Percentiles rank a stretch among this genome's conserved stretches.
phyloP scores from a whole-genome alignment of 2,888 invertebrate species.

The Synergus laeviventris region DNA sequence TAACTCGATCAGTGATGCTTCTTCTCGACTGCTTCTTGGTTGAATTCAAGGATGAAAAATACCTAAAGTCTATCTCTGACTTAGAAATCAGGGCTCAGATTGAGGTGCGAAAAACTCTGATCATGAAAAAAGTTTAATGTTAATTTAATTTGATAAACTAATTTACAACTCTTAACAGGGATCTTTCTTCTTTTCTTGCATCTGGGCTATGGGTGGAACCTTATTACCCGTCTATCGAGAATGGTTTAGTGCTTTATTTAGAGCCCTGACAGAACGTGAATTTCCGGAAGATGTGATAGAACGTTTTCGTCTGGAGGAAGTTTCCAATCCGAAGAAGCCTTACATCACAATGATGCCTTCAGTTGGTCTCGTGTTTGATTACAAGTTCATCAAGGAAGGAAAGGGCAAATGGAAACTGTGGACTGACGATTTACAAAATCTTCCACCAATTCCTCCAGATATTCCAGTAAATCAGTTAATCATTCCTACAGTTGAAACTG shows the following conservation, averaged over 20 bases:
- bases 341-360: conserved; percentile 90
- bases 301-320: conserved; percentile 76
- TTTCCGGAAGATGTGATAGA: conserved; percentile 83
- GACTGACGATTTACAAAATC: conserved; percentile 87
- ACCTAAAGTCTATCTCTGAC: conserved; percentile 84
- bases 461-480: conserved; percentile 96
- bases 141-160: background rate
- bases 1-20: conserved; percentile 88
- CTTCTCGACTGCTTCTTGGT: conserved; percentile 92
- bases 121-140: conserved; percentile 48
- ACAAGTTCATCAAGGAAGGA: conserved; percentile 92
- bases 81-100: conserved; percentile 90
- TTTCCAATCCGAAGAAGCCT: conserved; percentile 79
- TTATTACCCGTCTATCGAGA: conserved; percentile 84
- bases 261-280: conserved; percentile 88
- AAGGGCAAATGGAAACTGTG: conserved; percentile 95
- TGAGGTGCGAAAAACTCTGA: conserved; percentile 78
- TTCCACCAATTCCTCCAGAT: conserved; percentile 89
- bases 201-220: conserved; percentile 94
- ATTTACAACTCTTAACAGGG: conserved; percentile 78
- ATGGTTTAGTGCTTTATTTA: conserved; percentile 85
- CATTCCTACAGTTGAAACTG: conserved; percentile 93
- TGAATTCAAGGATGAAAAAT: conserved; percentile 88
- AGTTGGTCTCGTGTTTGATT: conserved; percentile 90
- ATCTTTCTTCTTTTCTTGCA: conserved; percentile 93